These are phyloP conservation scores for Spatulosminthurus flaviceps DNA, from an alignment of 2,888 invertebrate species.

Conservation along the genomic window DNA sequence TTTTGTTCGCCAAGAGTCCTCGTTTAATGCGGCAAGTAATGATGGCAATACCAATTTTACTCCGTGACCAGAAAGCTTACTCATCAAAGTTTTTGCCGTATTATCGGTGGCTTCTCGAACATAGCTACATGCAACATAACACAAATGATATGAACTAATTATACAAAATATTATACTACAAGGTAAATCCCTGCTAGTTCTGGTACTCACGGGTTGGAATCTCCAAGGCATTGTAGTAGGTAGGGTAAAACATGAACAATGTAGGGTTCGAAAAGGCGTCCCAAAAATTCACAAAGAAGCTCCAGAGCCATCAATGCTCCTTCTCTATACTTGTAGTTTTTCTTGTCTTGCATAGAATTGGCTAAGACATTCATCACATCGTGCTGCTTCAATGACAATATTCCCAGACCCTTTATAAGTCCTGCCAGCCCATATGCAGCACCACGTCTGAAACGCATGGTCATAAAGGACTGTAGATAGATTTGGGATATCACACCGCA, in stretches of 20 bases:
- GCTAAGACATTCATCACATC: slow-evolving; percentile 95
- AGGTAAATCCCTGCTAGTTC: too few species aligned
- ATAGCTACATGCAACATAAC: slow-evolving; percentile 66
- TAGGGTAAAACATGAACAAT: slow-evolving; percentile 96
- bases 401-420: slow-evolving; percentile 93
- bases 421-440: slow-evolving; percentile 98
- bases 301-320: slow-evolving; percentile 97
- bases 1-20: slow-evolving; percentile 99
- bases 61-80: slow-evolving; percentile 94
- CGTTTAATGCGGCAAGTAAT: slow-evolving; percentile 89
- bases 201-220: slow-evolving; percentile 78
- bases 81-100: slow-evolving; percentile 91
- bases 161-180: too few species aligned
- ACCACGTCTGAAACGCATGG: slow-evolving; percentile 71
- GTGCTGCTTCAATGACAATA: slow-evolving; percentile 90
- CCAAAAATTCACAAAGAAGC: slow-evolving; percentile 93
- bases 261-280: slow-evolving; percentile 97
- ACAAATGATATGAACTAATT: too few species aligned
- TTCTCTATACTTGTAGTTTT: slow-evolving; percentile 92
- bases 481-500: too few species aligned
- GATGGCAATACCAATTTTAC: slow-evolving; percentile 97
- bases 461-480: too few species aligned
- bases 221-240: slow-evolving; percentile 94
- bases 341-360: slow-evolving; percentile 95
- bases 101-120: slow-evolving; percentile 97